These are phyloP conservation scores for Burhinus oedicnemus DNA, from an alignment of 2,113 vertebrate species.

Conservation along the genomic window DNA sequence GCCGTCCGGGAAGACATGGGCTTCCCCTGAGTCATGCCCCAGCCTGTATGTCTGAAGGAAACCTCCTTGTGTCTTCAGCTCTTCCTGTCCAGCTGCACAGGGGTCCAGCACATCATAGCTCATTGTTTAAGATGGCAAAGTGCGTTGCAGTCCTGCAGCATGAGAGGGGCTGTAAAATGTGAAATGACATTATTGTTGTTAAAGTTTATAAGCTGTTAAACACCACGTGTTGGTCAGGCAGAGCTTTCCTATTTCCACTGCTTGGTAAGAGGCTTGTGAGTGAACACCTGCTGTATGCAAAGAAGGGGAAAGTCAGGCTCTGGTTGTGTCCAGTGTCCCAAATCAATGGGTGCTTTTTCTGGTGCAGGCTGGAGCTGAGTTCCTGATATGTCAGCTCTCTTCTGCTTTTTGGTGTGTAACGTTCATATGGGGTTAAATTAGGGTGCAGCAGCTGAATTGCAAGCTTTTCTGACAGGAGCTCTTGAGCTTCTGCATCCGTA, in stretches of 20 bases:
- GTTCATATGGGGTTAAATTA: neutral
- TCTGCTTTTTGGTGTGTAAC: neutral
- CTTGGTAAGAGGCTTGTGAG: neutral
- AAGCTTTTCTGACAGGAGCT: neutral
- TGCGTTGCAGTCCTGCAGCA: accelerated
- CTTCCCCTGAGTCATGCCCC: neutral
- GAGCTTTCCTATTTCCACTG: neutral
- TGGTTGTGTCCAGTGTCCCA: neutral
- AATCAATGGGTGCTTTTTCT: neutral
- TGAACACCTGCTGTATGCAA: neutral
- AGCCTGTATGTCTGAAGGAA: neutral
- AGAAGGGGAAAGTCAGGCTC: neutral
- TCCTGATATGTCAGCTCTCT: neutral
- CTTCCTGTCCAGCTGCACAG: neutral
- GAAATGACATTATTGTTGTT: neutral
- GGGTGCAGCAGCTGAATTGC: neutral
- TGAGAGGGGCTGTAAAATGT: neutral
- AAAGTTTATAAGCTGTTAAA: neutral
- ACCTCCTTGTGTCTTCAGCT: neutral
- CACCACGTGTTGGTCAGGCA: neutral
- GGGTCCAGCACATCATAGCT: neutral
- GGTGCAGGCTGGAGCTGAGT: neutral
- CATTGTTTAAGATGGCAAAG: neutral
- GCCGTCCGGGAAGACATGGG: neutral
- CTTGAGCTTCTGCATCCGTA: neutral